phyloP scores from a whole-genome alignment of 2,888 invertebrate species.

The Orthonevra nobilis region DNA sequence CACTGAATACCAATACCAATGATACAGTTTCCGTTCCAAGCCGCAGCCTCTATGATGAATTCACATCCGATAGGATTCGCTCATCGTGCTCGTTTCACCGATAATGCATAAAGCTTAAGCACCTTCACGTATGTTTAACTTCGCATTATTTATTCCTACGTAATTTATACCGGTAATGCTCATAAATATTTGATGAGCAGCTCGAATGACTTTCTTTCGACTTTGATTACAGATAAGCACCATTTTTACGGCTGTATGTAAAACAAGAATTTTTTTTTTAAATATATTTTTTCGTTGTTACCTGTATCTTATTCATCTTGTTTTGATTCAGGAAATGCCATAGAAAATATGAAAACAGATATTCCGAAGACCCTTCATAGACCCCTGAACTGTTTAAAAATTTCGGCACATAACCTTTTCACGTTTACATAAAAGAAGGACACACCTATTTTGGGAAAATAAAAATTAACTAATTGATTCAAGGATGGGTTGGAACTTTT shows the following conservation, averaged over 20 bases:
- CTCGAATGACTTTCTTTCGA: conserved; percentile 40
- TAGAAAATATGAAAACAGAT: too few relatives aligned
- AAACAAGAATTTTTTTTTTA: too few relatives aligned
- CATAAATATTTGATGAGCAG: conserved; percentile 60
- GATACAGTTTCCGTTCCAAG: conserved; percentile 13
- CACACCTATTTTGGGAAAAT: neutral
- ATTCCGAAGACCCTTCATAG: too few relatives aligned
- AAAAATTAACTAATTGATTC: too few relatives aligned
- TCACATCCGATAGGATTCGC: neutral
- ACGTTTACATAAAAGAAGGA: neutral
- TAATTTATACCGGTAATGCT: conserved; percentile 32
- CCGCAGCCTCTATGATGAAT: neutral
- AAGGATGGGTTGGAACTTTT: neutral
- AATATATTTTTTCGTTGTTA: too few relatives aligned
- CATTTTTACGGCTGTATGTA: neutral
- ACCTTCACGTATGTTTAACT: neutral
- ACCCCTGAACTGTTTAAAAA: too few relatives aligned
- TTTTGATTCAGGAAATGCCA: conserved; percentile 8
- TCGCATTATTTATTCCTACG: conserved; percentile 8
- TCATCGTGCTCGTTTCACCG: neutral
- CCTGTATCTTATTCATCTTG: conserved; percentile 5
- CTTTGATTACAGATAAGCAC: conserved; percentile 29
- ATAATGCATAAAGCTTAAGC: neutral
- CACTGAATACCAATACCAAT: too few relatives aligned
- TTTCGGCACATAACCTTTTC: too few relatives aligned